Evolutionary conservation across 2,113 vertebrate species (phyloP).

Genomic region (Lagopus muta): DNA sequence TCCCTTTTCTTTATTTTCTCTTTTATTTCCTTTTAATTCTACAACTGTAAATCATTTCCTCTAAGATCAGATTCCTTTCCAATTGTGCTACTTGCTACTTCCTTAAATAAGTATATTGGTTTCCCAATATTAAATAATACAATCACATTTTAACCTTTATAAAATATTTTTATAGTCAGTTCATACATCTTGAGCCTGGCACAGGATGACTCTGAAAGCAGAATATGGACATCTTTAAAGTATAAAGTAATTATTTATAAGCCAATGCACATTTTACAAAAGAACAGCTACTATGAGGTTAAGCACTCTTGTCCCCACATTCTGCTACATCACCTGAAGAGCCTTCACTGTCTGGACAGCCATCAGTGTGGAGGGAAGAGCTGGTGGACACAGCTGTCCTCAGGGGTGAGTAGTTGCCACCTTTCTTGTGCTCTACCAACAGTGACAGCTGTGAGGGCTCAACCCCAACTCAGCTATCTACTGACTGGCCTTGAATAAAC

Average conservation of each 20-base stretch:
- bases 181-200: neutral
- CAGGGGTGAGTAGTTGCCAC: neutral
- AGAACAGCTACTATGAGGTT: neutral
- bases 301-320: neutral
- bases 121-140: neutral
- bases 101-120: neutral
- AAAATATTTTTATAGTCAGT: neutral
- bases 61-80: neutral
- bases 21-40: neutral
- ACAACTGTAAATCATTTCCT: neutral
- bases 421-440: neutral
- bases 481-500: neutral
- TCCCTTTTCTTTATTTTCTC: neutral
- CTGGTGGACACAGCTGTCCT: too few species aligned
- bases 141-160: neutral
- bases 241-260: neutral
- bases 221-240: neutral
- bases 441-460: fast-evolving
- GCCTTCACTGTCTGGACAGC: neutral
- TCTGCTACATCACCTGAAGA: neutral
- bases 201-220: neutral
- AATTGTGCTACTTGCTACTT: neutral
- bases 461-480: neutral
- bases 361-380: neutral
- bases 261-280: neutral